phyloP scores from a whole-genome alignment of 2,797 vertebrate genomes.

The Typhlichthys eigenmanni region DNA sequence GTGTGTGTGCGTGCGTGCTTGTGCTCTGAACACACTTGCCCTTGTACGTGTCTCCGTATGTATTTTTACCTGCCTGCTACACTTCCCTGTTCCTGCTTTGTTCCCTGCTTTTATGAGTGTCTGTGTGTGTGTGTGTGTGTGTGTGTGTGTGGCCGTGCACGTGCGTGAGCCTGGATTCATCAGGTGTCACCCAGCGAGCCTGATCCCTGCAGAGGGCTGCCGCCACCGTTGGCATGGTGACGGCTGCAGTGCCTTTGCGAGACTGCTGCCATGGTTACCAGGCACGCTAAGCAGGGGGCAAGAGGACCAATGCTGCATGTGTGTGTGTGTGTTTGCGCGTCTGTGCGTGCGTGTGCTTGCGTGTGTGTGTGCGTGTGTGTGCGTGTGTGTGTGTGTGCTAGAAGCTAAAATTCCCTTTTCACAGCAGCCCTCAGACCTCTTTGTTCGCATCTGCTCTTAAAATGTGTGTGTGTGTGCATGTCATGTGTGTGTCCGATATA shows the following conservation, averaged over 20 bases:
- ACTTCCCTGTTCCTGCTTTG: conserved; percentile 46
- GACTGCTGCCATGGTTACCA: conserved; percentile 79
- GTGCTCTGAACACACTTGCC: conserved; percentile 22
- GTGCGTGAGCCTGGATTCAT: conserved; percentile 35
- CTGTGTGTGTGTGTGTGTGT: background rate
- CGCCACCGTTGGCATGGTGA: conserved; percentile 78
- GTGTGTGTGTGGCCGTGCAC: background rate
- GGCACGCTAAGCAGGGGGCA: conserved; percentile 68
- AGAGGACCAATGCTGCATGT: conserved; percentile 45
- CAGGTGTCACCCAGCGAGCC: conserved; percentile 68
- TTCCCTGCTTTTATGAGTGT: conserved; percentile 46
- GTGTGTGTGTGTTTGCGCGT: conserved; percentile 12
- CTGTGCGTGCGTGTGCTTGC: conserved; percentile 6
- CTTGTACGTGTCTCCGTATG: conserved; percentile 32
- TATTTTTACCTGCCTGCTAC: conserved; percentile 51
- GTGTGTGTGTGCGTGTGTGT: background rate
- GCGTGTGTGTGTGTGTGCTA: background rate
- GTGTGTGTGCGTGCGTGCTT: conserved; percentile 18
- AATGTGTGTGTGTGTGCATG: conserved; percentile 8
- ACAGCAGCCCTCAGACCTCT: background rate
- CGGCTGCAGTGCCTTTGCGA: conserved; percentile 66
- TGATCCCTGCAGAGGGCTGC: conserved; percentile 69
- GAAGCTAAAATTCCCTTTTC: background rate
- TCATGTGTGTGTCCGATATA: conserved; percentile 2
- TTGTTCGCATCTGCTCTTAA: no score